Conservation (phyloP, 30 jellyfish, hydroid and myxozoan species). For the Aurelia aurita complex sp. Pacific region DNA sequence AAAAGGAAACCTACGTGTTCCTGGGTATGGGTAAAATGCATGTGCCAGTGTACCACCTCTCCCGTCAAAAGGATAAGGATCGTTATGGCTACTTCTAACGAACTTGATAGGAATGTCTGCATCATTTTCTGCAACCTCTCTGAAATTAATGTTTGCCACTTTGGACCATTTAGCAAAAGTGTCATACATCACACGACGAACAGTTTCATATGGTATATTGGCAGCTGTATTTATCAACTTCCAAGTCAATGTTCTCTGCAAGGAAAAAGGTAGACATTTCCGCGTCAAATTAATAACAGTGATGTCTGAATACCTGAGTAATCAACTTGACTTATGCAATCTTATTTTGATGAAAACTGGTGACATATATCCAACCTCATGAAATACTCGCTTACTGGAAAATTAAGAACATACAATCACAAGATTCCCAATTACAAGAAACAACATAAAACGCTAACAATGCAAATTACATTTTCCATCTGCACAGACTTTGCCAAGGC, state of each 20-base stretch:
- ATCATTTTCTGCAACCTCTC: not conserved
- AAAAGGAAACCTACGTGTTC: constrained; percentile 2
- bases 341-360: too few species aligned
- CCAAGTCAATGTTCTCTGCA: constrained; percentile 80
- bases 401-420: not conserved
- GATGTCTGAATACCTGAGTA: too few species aligned
- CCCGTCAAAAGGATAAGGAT: constrained; percentile 86
- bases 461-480: too few species aligned
- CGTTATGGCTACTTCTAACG: constrained; percentile 60
- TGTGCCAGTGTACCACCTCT: constrained; percentile 94
- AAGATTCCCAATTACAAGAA: too few species aligned
- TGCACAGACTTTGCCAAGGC: too few species aligned
- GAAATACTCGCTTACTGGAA: not conserved
- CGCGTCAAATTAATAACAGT: too few species aligned
- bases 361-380: not conserved
- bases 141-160: constrained; percentile 69
- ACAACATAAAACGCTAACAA: too few species aligned
- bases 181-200: constrained; percentile 30
- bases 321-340: too few species aligned
- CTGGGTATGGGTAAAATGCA: constrained; percentile 79
- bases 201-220: constrained; percentile 35
- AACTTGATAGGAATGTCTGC: constrained; percentile 73
- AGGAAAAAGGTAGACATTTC: not conserved
- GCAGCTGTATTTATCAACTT: constrained; percentile 41
- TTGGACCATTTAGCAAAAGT: constrained; percentile 72